Conservation (phyloP, 2,113 vertebrate genomes). For the Gallinago paraguaiae region DNA sequence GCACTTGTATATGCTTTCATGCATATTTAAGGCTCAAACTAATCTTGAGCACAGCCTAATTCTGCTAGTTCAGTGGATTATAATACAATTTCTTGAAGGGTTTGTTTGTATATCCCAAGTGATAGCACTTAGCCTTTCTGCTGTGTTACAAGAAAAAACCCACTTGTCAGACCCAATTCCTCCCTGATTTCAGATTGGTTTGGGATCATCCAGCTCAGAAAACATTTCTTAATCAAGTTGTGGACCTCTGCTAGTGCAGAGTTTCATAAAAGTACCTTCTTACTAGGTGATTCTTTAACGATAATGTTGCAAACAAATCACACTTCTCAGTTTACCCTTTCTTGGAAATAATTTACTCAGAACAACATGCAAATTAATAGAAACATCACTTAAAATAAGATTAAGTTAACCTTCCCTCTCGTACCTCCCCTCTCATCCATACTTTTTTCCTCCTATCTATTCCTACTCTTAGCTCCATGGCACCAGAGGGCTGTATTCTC, state of each 20-base stretch:
- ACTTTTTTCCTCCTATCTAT: background rate
- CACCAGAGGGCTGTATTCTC: background rate
- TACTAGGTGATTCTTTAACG: background rate
- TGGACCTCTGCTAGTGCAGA: background rate
- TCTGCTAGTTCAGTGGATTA: background rate
- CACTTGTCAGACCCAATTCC: background rate
- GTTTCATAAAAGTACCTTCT: background rate
- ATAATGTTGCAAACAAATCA: background rate
- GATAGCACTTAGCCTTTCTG: background rate
- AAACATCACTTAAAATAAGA: background rate
- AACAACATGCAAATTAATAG: background rate
- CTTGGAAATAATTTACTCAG: background rate
- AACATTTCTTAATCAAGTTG: background rate
- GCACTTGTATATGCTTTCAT: background rate
- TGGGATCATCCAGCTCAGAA: background rate
- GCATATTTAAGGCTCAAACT: background rate
- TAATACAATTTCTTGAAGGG: background rate
- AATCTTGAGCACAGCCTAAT: background rate
- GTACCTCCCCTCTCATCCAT: background rate
- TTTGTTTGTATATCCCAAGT: background rate
- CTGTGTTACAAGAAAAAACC: background rate
- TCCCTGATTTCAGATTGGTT: background rate
- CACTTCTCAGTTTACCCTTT: background rate
- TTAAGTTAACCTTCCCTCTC: background rate
- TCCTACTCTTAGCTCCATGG: background rate